Percentiles rank a stretch among this genome's conserved stretches.
phyloP scores from a whole-genome alignment of 2,888 invertebrate species.

The Gastracanthus pulcherrimus region DNA sequence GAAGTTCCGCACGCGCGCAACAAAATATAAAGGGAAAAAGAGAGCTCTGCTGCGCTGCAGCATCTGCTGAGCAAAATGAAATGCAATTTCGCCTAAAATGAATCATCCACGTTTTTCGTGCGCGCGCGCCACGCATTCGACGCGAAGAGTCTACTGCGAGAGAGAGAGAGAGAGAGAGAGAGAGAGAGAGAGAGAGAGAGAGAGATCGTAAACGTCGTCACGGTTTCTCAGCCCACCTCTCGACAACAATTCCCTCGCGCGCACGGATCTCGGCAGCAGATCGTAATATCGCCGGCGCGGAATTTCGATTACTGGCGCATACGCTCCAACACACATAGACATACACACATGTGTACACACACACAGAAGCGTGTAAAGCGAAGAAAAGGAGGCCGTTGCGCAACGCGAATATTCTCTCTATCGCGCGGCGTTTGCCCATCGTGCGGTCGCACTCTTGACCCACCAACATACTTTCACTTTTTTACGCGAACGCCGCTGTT shows the following conservation, averaged over 20 bases:
- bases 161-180: slow-evolving; percentile 38
- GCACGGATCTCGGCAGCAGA: background rate
- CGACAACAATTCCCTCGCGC: too few relatives aligned
- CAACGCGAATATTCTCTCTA: slow-evolving; percentile 23
- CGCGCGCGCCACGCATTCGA: slow-evolving; percentile 10
- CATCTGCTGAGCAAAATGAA: slow-evolving; percentile 13
- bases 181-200: slow-evolving; percentile 25
- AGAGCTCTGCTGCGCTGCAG: background rate
- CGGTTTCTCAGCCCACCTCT: background rate
- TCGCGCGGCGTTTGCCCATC: background rate
- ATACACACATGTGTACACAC: background rate
- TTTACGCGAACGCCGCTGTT: slow-evolving; percentile 44
- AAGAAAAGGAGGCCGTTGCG: slow-evolving; percentile 45
- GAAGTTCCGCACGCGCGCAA: background rate
- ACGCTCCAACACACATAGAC: too few relatives aligned
- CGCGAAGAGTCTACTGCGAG: too few relatives aligned
- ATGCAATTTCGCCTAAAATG: slow-evolving; percentile 48
- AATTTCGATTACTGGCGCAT: slow-evolving; percentile 51
- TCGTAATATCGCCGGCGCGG: slow-evolving; percentile 50
- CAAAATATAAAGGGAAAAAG: background rate
- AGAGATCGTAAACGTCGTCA: slow-evolving; percentile 31
- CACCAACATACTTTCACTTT: slow-evolving; percentile 74
- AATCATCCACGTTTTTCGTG: slow-evolving; percentile 43
- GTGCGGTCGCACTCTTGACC: slow-evolving; percentile 69
- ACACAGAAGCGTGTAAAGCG: background rate